Percentiles rank a stretch among this genome's conserved stretches.
Evolutionary conservation across 2,888 invertebrate genomes (phyloP).

Genomic region (Latrodectus elegans): DNA sequence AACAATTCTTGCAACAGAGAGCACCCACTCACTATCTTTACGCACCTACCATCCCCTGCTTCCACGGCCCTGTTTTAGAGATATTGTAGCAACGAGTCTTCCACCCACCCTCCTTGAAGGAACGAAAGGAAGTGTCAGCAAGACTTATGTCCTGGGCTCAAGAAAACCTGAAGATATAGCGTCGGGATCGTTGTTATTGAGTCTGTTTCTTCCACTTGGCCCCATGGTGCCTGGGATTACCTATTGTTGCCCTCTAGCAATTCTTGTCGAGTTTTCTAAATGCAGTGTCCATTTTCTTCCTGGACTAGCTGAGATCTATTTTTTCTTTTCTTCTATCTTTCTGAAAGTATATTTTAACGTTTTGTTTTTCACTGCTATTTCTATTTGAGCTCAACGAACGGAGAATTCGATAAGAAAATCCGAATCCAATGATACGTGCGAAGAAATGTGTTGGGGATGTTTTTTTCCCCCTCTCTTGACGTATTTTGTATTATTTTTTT

Average conservation of each 20-base stretch:
- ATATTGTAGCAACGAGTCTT: neutral
- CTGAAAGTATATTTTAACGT: too few species aligned
- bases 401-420: too few species aligned
- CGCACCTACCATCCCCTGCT: constrained; percentile 8
- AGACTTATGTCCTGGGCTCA: constrained; percentile 56
- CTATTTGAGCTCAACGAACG: too few species aligned
- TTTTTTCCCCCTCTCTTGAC: too few species aligned
- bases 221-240: constrained; percentile 57
- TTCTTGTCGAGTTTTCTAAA: too few species aligned
- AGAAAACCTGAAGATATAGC: constrained; percentile 28
- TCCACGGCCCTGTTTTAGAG: constrained; percentile 8
- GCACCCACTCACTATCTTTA: constrained; percentile 27
- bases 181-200: constrained; percentile 53
- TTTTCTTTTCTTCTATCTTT: neutral
- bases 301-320: neutral
- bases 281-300: neutral
- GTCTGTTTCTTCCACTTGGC: constrained; percentile 58
- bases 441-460: too few species aligned
- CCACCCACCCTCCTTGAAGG: neutral
- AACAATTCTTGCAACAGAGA: constrained; percentile 14
- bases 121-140: constrained; percentile 51
- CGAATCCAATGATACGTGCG: too few species aligned
- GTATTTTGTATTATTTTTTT: too few species aligned
- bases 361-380: too few species aligned
- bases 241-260: constrained; percentile 6